Conservation (phyloP, 2,797 vertebrate genomes). For the Muraenolepis orangiensis region DNA sequence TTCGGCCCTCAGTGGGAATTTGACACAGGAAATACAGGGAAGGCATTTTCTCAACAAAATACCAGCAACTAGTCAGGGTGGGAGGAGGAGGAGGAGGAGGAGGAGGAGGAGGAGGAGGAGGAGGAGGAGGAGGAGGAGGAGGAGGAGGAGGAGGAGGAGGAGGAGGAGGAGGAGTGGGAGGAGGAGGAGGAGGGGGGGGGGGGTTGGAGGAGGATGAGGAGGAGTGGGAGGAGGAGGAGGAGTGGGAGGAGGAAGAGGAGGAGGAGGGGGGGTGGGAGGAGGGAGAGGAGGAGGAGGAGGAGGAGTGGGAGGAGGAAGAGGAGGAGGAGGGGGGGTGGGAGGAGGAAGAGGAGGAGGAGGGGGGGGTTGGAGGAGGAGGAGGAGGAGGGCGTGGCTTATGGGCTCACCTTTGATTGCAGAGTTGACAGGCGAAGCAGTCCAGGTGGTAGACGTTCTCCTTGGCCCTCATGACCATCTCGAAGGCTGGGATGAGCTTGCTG, state of each 20-base stretch:
- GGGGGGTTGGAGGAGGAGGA: background rate
- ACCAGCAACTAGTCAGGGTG: background rate
- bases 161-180: too few species aligned
- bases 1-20: too few species aligned
- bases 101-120: too few species aligned
- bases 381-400: slow-evolving; percentile 15
- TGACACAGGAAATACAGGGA: too few species aligned
- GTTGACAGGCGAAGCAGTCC: slow-evolving; percentile 98
- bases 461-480: slow-evolving; percentile 99
- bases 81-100: too few species aligned
- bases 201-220: background rate
- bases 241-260: too few species aligned
- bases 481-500: slow-evolving; percentile 98
- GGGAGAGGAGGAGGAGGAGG: slow-evolving; percentile 7
- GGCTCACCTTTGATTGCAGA: slow-evolving; percentile 97
- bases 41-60: too few species aligned
- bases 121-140: slow-evolving; percentile 6
- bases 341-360: slow-evolving; percentile 9
- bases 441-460: slow-evolving; percentile 99
- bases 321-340: background rate
- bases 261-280: too few species aligned
- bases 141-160: background rate
- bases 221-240: slow-evolving; percentile 12
- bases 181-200: too few species aligned
- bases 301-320: background rate